A percentile compares a stretch with the other conserved stretches of the same genome.
Conservation (phyloP, 2,113 vertebrate species). For the Megaceryle maxima region DNA sequence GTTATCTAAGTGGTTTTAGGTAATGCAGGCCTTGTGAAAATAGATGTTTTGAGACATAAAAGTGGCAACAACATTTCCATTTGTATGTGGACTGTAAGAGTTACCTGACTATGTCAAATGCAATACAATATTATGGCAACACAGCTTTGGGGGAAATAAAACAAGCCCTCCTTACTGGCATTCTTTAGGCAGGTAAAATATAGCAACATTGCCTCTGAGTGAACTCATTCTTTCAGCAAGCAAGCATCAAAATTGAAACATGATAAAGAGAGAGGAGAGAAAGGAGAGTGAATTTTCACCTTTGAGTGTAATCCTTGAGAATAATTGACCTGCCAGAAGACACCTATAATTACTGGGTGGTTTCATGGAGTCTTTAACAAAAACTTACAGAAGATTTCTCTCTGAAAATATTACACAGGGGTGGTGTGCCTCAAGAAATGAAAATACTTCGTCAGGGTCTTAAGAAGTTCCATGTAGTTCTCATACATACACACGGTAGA, state of each 20-base stretch:
- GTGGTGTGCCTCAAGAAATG: not conserved
- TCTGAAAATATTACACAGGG: not conserved
- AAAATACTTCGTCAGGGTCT: not conserved
- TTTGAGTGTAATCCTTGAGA: not conserved
- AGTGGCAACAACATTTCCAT: slow-evolving; percentile 20
- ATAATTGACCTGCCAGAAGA: not conserved
- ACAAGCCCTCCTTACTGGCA: not conserved
- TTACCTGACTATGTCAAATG: not conserved
- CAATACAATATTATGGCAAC: not conserved
- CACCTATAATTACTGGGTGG: not conserved
- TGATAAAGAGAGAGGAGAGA: not conserved
- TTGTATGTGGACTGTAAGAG: not conserved
- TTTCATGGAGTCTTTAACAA: slow-evolving; percentile 1
- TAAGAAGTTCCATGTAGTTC: not conserved
- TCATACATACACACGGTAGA: not conserved
- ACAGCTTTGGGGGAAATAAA: not conserved
- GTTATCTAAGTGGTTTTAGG: slow-evolving; percentile 55
- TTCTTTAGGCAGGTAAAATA: not conserved
- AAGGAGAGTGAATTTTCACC: not conserved
- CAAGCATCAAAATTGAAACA: not conserved
- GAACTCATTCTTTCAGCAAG: slow-evolving; percentile 3
- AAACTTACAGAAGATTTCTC: not conserved
- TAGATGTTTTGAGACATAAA: slow-evolving; percentile 23
- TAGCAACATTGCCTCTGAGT: not conserved
- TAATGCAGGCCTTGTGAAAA: slow-evolving; percentile 45